phyloP scores from a whole-genome alignment of 2,888 invertebrate genomes.

The Amblyteles armatorius region DNA sequence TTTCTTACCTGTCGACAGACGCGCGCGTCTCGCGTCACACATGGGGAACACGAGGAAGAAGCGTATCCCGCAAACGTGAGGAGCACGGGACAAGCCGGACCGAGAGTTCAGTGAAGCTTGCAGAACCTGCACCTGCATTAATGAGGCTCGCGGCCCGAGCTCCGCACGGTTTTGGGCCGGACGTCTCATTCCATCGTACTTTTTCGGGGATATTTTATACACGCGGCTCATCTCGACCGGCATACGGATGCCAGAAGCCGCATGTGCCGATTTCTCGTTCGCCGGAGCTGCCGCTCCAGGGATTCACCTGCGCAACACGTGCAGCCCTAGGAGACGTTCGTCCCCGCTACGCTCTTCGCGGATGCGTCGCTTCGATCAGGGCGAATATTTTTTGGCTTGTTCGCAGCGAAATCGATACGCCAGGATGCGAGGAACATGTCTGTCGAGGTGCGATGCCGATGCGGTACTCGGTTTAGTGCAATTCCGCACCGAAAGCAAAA shows the following conservation, averaged over 20 bases:
- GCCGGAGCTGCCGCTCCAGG: conserved; percentile 9
- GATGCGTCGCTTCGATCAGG: background rate
- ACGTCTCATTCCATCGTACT: conserved; percentile 18
- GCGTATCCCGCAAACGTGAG: background rate
- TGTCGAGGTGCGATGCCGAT: too few relatives aligned
- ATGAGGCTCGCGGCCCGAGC: conserved; percentile 67
- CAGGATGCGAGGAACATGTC: background rate
- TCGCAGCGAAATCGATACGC: background rate
- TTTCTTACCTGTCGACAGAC: conserved; percentile 73
- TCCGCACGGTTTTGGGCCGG: conserved; percentile 1
- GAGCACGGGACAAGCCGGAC: conserved; percentile 30
- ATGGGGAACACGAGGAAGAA: conserved; percentile 65
- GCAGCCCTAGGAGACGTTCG: background rate
- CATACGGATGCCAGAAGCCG: conserved; percentile 60
- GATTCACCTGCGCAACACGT: conserved; percentile 58
- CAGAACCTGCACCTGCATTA: conserved; percentile 77
- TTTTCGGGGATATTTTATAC: conserved; percentile 2
- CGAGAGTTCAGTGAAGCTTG: conserved; percentile 61
- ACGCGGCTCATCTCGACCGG: background rate
- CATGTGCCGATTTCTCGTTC: conserved; percentile 31
- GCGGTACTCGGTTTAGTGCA: too few relatives aligned
- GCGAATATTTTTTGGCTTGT: background rate
- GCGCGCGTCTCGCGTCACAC: conserved; percentile 73
- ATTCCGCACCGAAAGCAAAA: too few relatives aligned
- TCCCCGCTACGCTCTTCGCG: background rate